Evolutionary conservation across 2,797 vertebrate species (phyloP).

Genomic region (Bovichtus variegatus): DNA sequence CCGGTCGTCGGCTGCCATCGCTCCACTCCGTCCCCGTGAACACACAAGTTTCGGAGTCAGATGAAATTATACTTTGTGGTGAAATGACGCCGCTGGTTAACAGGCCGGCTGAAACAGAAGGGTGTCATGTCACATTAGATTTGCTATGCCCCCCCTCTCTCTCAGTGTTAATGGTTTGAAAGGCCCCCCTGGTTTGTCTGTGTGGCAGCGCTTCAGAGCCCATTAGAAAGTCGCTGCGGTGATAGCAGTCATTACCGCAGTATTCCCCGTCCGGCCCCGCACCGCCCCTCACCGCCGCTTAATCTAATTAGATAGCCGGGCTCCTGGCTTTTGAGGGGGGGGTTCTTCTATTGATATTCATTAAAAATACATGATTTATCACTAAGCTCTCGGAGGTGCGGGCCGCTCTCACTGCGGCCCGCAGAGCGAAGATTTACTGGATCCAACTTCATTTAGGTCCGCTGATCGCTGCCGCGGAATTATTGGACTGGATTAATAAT

Average conservation of each 20-base stretch:
- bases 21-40: slow-evolving; percentile 1
- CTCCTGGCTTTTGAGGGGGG: slow-evolving; percentile 85
- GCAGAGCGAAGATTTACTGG: slow-evolving; percentile 56
- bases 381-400: slow-evolving; percentile 91
- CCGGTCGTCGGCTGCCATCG: slow-evolving; percentile 5
- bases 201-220: slow-evolving; percentile 92
- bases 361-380: slow-evolving; percentile 96
- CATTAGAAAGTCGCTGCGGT: slow-evolving; percentile 89
- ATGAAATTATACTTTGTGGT: slow-evolving; percentile 13
- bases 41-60: slow-evolving; percentile 21
- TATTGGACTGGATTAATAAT: slow-evolving; percentile 41
- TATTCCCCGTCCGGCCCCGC: slow-evolving; percentile 86
- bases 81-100: slow-evolving; percentile 67
- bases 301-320: slow-evolving; percentile 94
- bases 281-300: slow-evolving; percentile 92
- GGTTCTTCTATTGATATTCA: slow-evolving; percentile 93
- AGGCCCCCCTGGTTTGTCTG: slow-evolving; percentile 86
- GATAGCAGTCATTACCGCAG: slow-evolving; percentile 90
- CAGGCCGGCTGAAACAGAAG: slow-evolving; percentile 86
- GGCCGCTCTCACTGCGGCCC: slow-evolving; percentile 82
- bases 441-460: slow-evolving; percentile 53
- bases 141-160: slow-evolving; percentile 89
- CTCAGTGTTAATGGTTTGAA: slow-evolving; percentile 93
- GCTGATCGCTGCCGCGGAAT: slow-evolving; percentile 15
- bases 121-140: slow-evolving; percentile 91